Base-by-base conservation (phyloP, 2,888 invertebrate genomes). In the Platycheirus albimanus region DNA sequence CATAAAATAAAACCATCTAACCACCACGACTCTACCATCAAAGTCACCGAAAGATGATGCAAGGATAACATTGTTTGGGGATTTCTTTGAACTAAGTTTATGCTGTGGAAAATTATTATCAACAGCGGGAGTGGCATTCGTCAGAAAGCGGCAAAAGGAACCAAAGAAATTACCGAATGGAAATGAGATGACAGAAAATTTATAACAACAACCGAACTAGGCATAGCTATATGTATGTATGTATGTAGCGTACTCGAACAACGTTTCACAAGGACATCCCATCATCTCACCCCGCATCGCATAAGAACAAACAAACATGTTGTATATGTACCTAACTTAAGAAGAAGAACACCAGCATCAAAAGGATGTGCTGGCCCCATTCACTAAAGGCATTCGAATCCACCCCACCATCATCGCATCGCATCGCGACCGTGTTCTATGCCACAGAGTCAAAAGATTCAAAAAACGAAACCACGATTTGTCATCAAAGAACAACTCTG, bases 161-260 rank as follows among this genome's bases (percentile, higher is more conserved):
- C 81, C 76, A 76, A 61, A 76, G 71, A 76, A 81, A 76, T 81
- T 81, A 76, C 49, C 47, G 67, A 47, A 81, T 81, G 76, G 81
- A 81, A 81, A 81, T 81, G 67, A 76, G 76, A 76, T 76, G 71
- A 81, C 81, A 81, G 63, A 81, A 81, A 76, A 61, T 61, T 45
- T 45, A 61, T 45, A 81, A 76, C 71, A 81, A 81, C 81, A 81
- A 61, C 66, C 30, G 43, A 81, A 72, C 81, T 76, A 76, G 71
- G 69, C 69, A n/a, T n/a, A n/a, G n/a, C n/a, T n/a, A n/a, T n/a
- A n/a, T n/a, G n/a, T n/a, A n/a, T n/a, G n/a, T n/a, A n/a, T n/a
- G n/a, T n/a, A n/a, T n/a, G n/a, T n/a, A n/a, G n/a, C n/a, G n/a
- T n/a, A n/a, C n/a, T n/a, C n/a, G n/a, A n/a, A n/a, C n/a, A n/a